Conservation (phyloP, 2,113 vertebrate species). For the Neoarius graeffei region DNA sequence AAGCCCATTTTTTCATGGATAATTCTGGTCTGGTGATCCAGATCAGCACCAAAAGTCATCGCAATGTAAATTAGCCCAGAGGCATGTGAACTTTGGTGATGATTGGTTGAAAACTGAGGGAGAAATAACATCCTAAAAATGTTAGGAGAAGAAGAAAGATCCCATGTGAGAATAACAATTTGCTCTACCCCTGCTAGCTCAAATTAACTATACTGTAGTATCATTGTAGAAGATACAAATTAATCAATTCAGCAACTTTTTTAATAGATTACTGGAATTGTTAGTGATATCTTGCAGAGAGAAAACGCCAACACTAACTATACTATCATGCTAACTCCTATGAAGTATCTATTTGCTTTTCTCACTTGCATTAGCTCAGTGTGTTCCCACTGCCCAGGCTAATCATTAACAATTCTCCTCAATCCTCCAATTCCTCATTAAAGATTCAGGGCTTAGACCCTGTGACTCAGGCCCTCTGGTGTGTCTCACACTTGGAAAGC, state of each 20-base stretch:
- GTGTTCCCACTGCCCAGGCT: background rate
- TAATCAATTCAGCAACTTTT: background rate
- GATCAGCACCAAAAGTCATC: too few relatives aligned
- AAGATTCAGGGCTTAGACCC: constrained; percentile 35
- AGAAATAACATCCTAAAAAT: too few relatives aligned
- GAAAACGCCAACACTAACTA: background rate
- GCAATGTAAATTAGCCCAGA: too few relatives aligned
- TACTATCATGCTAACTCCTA: background rate
- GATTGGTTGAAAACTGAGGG: too few relatives aligned
- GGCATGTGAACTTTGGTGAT: too few relatives aligned
- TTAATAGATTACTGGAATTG: background rate
- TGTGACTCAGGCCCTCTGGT: constrained; percentile 19
- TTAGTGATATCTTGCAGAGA: background rate
- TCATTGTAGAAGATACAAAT: background rate
- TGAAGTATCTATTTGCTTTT: constrained; percentile 6
- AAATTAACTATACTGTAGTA: too few relatives aligned
- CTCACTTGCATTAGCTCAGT: background rate
- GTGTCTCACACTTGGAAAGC: constrained; percentile 42
- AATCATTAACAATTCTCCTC: constrained; percentile 33
- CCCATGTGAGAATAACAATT: too few relatives aligned
- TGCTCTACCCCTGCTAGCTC: too few relatives aligned
- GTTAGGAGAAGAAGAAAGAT: too few relatives aligned
- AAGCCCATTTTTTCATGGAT: too few relatives aligned
- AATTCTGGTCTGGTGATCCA: too few relatives aligned
- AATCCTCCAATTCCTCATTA: constrained; percentile 24